Evolutionary conservation across 2,797 vertebrate genomes (phyloP).

Genomic region (Cichlasoma orientale): DNA sequence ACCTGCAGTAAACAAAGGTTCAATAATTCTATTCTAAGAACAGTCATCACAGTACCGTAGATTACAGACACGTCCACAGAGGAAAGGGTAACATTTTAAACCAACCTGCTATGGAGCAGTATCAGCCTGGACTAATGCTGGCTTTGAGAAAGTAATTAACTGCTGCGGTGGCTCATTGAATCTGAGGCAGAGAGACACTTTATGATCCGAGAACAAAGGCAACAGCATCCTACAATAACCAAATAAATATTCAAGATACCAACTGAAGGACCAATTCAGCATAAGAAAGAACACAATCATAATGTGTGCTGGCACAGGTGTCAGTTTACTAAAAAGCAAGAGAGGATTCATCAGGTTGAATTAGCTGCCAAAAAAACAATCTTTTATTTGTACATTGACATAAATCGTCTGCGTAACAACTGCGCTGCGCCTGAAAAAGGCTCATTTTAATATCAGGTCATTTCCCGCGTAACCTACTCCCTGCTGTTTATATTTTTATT

Average conservation of each 20-base stretch:
- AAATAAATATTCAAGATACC: neutral
- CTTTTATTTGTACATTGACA: neutral
- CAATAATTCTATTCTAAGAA: neutral
- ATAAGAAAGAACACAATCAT: neutral
- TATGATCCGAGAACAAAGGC: neutral
- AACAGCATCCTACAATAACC: neutral
- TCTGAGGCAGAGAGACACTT: neutral
- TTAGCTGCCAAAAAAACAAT: neutral
- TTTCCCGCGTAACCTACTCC: neutral
- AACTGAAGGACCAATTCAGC: rapidly evolving
- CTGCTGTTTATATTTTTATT: neutral
- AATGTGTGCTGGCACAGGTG: neutral
- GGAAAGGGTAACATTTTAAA: neutral
- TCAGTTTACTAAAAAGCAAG: neutral
- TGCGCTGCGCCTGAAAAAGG: neutral
- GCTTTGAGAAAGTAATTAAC: neutral
- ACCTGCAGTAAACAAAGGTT: neutral
- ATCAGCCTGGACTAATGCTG: neutral
- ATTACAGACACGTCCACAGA: too few relatives aligned
- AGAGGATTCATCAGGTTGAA: neutral
- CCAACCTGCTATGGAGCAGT: neutral
- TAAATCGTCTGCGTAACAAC: rapidly evolving
- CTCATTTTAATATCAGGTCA: rapidly evolving
- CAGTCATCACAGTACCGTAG: too few relatives aligned
- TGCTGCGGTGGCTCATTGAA: neutral